A percentile compares a stretch with the other conserved stretches of the same genome.
phyloP scores from a whole-genome alignment of 2,888 invertebrate genomes.

The Cheilosia vernalis region DNA sequence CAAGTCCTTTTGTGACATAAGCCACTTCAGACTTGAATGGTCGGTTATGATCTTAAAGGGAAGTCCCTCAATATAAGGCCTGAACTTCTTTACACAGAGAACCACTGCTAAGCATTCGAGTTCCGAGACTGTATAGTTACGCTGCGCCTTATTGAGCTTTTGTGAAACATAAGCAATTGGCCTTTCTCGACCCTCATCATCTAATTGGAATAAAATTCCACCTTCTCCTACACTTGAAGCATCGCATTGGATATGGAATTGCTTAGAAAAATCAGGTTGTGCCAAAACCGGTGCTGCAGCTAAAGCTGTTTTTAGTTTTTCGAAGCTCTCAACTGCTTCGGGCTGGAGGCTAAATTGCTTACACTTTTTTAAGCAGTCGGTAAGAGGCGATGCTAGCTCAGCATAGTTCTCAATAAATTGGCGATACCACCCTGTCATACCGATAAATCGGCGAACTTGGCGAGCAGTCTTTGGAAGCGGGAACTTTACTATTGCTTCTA shows the following conservation, averaged over 20 bases:
- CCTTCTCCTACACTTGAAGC: too few species aligned
- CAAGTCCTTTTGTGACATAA: conserved; percentile 44
- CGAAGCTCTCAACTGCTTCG: background rate
- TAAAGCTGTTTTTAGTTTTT: background rate
- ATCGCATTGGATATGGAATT: too few species aligned
- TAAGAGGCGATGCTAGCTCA: background rate
- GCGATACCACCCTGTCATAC: background rate
- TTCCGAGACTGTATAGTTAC: background rate
- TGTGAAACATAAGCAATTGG: background rate
- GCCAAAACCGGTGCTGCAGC: background rate
- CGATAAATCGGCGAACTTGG: conserved; percentile 68
- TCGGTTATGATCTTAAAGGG: conserved; percentile 6
- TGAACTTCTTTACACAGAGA: too few species aligned
- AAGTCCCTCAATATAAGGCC: too few species aligned
- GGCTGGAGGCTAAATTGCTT: background rate
- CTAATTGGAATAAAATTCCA: background rate
- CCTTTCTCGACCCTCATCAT: background rate
- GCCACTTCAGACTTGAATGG: conserved; percentile 35
- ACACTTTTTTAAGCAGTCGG: background rate
- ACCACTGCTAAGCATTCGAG: background rate
- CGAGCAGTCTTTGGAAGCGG: conserved; percentile 45
- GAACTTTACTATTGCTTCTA: conserved; percentile 14
- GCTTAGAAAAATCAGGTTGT: background rate
- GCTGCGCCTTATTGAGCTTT: background rate
- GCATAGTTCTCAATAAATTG: background rate